These are phyloP conservation scores for Dromius quadrimaculatus DNA, from an alignment of 2,888 invertebrate species.

Conservation along the genomic window DNA sequence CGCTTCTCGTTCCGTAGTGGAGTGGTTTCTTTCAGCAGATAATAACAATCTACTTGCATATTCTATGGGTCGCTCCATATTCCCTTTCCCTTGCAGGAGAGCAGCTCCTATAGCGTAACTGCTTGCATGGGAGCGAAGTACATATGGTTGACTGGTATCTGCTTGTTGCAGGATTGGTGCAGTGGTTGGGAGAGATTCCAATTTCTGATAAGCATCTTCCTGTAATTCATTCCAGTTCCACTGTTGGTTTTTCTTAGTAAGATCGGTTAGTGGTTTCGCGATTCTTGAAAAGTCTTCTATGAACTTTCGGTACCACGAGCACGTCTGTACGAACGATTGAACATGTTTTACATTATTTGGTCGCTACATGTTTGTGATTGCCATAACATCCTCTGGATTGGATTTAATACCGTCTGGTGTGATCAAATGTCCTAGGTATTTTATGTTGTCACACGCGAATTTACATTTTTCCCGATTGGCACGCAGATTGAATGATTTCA, in stretches of 20 bases:
- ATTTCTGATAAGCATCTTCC: not conserved
- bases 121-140: conserved; percentile 8
- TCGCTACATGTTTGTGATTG: too few species aligned
- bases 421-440: too few species aligned
- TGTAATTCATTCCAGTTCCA: not conserved
- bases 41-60: conserved; percentile 12
- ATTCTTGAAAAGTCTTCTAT: conserved; percentile 63
- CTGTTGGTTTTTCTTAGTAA: conserved; percentile 54
- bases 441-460: too few species aligned
- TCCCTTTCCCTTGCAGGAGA: conserved; percentile 20
- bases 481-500: too few species aligned
- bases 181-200: not conserved
- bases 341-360: too few species aligned
- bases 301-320: too few species aligned
- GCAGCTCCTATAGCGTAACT: not conserved
- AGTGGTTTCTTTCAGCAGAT: conserved; percentile 55
- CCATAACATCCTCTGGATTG: too few species aligned
- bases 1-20: conserved; percentile 15
- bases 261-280: conserved; percentile 64
- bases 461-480: too few species aligned
- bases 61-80: not conserved
- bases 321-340: too few species aligned
- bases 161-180: conserved; percentile 2
- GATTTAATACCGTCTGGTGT: too few species aligned
- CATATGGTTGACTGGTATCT: not conserved